phyloP scores from a whole-genome alignment of 2,797 vertebrate species.

The Mionectes olivaceus region DNA sequence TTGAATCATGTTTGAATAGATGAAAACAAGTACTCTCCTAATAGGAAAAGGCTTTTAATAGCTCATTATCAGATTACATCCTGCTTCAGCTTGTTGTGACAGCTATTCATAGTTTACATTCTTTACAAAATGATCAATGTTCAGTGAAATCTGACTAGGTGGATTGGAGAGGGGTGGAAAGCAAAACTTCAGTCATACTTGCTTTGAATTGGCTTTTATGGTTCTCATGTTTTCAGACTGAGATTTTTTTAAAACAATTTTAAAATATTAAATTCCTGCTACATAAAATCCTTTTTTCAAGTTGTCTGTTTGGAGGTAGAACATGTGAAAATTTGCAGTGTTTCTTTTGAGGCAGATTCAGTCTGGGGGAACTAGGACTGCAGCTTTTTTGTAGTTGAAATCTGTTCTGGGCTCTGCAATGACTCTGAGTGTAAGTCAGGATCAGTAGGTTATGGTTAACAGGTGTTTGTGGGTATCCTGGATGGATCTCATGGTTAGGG shows the following conservation, averaged over 20 bases:
- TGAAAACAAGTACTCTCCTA: neutral
- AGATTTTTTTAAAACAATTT: neutral
- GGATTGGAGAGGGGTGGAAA: neutral
- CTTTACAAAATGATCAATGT: neutral
- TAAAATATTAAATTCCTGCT: neutral
- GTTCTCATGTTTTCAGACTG: neutral
- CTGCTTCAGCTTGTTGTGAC: neutral
- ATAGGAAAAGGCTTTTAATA: neutral
- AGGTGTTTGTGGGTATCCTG: neutral
- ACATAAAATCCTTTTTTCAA: neutral
- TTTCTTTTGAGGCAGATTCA: neutral
- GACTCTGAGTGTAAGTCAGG: neutral
- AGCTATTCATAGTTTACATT: neutral
- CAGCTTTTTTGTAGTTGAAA: neutral
- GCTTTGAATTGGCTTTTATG: neutral
- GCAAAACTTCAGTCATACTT: neutral
- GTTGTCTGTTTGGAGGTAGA: neutral
- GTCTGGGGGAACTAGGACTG: neutral
- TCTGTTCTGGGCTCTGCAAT: neutral
- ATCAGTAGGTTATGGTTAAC: neutral
- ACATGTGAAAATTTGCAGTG: neutral
- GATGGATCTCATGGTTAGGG: neutral
- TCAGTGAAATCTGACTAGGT: neutral
- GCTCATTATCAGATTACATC: neutral
- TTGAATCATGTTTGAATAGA: neutral